Evolutionary conservation across 2,888 invertebrate species (phyloP), one percentile per base, ranked within the genome.

Genomic region (Punctoribates punctum): DNA sequence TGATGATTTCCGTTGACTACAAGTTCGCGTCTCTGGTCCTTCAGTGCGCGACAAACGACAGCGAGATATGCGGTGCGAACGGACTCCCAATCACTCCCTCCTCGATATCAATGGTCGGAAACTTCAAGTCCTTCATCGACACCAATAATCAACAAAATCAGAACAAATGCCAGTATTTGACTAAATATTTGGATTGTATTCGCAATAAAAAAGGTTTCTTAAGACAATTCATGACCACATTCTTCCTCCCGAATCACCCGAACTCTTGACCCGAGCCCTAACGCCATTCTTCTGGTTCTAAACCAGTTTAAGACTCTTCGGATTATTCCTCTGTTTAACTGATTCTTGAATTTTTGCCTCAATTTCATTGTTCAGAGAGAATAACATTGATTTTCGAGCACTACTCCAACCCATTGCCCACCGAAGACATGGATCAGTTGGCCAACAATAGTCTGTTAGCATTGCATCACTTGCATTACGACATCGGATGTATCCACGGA

Each of bases 31-130:
- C 73, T 3, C 0, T 70, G 2, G 57, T 60, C 2, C n/a, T 77
- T 0, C 67, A 77, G 23, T 42, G 57, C 5, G 34, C 42, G n/a
- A 29, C 29, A 6, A 67, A 48, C 20, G 65, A 77, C 15, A 20
- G 76, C 17, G 79, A 80, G 73, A 73, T 90, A 74, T 97, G 96
- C 84, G 96, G 96, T 13, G 93, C 93, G 80, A 98, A 98, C 85
- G 97, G 98, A 0, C 85, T 98, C 72, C 98, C 98, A 0, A 86
- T 97, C 25, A 97, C 97, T 0, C 38, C 83, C 81, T 82, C 46
- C 81, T 80, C 70, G 25, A 76, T 78, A 23, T 34, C 60, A 15
- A 77, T 78, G 34, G 48, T 78, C 54, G 78, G 78, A 5, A 74
- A 76, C 74, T 78, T 73, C 46, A 38, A 74, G 51, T 60, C 77